Evolutionary conservation across 2,888 invertebrate species (phyloP).

Genomic region (Eurytoma californica): DNA sequence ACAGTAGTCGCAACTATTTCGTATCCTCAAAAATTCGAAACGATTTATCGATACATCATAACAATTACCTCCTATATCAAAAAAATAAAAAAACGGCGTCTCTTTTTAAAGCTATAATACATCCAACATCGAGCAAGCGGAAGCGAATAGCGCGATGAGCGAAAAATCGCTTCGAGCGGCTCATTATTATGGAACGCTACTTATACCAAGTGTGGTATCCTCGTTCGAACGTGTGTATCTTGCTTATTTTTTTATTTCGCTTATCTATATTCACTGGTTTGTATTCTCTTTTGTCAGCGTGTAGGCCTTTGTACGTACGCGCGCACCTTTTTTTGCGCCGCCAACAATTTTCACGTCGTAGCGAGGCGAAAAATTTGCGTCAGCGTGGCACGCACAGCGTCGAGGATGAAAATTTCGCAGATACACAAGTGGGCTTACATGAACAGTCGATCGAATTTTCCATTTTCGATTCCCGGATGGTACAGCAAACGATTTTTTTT

Average conservation of each 20-base stretch:
- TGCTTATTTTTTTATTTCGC: not conserved
- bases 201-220: constrained; percentile 58
- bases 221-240: constrained; percentile 45
- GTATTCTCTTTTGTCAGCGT: too few relatives aligned
- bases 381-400: not conserved
- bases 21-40: constrained; percentile 33
- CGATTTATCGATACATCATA: constrained; percentile 30
- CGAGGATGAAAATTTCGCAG: constrained; percentile 23
- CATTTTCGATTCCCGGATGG: not conserved
- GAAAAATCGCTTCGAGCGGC: constrained; percentile 42
- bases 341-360: too few relatives aligned
- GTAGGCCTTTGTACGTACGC: constrained; percentile 20
- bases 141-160: constrained; percentile 52
- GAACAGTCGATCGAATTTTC: not conserved
- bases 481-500: not conserved
- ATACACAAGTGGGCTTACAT: constrained; percentile 8
- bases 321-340: too few relatives aligned
- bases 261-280: not conserved
- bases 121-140: constrained; percentile 54
- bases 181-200: constrained; percentile 45
- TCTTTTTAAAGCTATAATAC: constrained; percentile 52
- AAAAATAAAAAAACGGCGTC: constrained; percentile 32
- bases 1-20: constrained; percentile 4
- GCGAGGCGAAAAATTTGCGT: not conserved
- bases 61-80: constrained; percentile 41